Evolutionary conservation across 30 jellyfish, hydroid and myxozoan species (phyloP), one percentile per base, ranked within the genome.

Genomic region (Mastigias papua): DNA sequence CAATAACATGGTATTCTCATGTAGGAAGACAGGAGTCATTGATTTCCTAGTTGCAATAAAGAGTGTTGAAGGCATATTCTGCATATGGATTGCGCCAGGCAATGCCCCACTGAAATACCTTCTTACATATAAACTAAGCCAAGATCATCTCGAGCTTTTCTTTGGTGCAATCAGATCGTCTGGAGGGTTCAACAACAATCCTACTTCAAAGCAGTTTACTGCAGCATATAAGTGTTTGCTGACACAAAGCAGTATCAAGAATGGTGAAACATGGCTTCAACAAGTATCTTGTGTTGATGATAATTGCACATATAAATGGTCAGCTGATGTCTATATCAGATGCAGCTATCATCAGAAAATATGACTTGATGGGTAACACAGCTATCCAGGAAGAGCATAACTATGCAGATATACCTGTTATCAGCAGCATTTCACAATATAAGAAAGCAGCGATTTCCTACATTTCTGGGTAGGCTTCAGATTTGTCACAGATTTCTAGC

Each of bases 161-260:
- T 86, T 86, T 76, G 92, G 92, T 34, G 96, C 92, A 7, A 32
- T 88, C 15, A 34, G 87, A 9, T 78, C 87, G 3, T 46, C 81
- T 13, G 96, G 93, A 1, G 92, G 96, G 26, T 88, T 78, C 81
- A 88, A 88, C 49, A 88, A 78, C 71, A 88, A 88, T 69, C 87
- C 93, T 25, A 80, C 89, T 26, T 25, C 66, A 26, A 86, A 50
- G 76, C 94, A 86, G 34, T 83, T 83, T 74, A 83, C 89, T 28
- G 88, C 87, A 8, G 87, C 92, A 25, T 86, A 54, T 26, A 86
- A 86, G 75, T 46, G 91, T 23, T 48, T 86, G 23, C 46, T 86
- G 60, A 69, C 61, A 10, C 62, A 78, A 37, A 76, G 86, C 64
- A 74, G 81, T 31, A 63, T 86, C 49, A 48, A 62, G 30, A 90